phyloP scores from a whole-genome alignment of 2,113 vertebrate species.

The Emydocephalus ijimae region DNA sequence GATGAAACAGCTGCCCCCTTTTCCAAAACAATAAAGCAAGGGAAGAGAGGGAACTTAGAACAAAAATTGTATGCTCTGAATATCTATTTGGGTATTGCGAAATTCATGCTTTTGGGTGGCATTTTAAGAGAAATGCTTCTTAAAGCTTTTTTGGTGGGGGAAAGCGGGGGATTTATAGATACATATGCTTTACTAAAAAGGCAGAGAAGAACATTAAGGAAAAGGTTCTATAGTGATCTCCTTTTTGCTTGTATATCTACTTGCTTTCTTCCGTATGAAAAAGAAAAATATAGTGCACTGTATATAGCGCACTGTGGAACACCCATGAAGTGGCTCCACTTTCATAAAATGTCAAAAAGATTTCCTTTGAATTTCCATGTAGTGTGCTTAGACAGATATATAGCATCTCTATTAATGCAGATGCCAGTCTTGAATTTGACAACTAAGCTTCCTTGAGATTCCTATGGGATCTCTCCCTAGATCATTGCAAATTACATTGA shows the following conservation, averaged over 20 bases:
- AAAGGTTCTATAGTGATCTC: not conserved
- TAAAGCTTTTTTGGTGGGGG: not conserved
- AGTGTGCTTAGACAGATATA: not conserved
- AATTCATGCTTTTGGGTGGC: not conserved
- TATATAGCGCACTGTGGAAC: not conserved
- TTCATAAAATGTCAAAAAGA: not conserved
- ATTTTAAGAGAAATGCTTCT: not conserved
- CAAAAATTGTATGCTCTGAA: not conserved
- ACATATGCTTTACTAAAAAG: not conserved
- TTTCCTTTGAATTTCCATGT: not conserved
- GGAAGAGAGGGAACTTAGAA: not conserved
- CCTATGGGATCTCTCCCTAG: not conserved
- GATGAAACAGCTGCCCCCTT: not conserved
- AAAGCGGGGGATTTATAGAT: not conserved
- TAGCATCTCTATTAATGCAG: not conserved
- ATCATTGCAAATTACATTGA: not conserved
- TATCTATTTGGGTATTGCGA: not conserved
- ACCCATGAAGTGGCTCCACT: not conserved
- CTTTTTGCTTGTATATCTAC: not conserved
- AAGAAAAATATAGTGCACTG: not conserved
- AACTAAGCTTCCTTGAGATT: not conserved
- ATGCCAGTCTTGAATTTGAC: not conserved
- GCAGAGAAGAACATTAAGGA: not conserved
- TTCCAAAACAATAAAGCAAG: not conserved
- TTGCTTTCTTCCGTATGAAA: not conserved